Evolutionary conservation across 2,888 invertebrate species (phyloP).

Genomic region (Dynastes tityus): DNA sequence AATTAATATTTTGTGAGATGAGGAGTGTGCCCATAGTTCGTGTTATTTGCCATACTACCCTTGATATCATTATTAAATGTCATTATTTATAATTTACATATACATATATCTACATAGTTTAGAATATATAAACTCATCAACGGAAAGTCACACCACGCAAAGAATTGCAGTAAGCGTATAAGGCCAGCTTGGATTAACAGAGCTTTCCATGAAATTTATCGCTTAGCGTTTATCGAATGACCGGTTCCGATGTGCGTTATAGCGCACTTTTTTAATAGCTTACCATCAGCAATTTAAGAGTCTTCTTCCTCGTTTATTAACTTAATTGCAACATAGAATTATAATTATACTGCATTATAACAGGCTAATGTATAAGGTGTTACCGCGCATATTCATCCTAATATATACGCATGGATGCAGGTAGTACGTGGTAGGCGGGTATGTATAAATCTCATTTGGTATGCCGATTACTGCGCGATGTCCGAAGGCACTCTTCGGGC

Average conservation of each 20-base stretch:
- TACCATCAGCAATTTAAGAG: slow-evolving; percentile 6
- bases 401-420: slow-evolving; percentile 15
- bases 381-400: slow-evolving; percentile 11
- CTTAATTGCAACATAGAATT: slow-evolving; percentile 29
- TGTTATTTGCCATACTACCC: no score
- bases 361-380: slow-evolving; percentile 10
- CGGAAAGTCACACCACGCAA: neutral
- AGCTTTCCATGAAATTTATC: neutral
- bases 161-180: neutral
- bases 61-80: no score
- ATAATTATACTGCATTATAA: slow-evolving; percentile 25
- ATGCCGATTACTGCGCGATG: slow-evolving; percentile 20
- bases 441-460: slow-evolving; percentile 22
- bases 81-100: no score
- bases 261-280: neutral
- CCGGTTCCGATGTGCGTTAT: no score
- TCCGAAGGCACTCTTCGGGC: slow-evolving; percentile 18
- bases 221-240: neutral
- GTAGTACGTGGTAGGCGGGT: slow-evolving; percentile 16
- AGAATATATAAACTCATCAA: neutral
- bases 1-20: no score
- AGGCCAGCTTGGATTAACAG: neutral
- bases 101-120: no score
- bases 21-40: no score
- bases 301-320: slow-evolving; percentile 19